Percentiles rank a stretch among this genome's conserved stretches.
Conservation (phyloP, 2,113 vertebrate species). For the Scomber japonicus region DNA sequence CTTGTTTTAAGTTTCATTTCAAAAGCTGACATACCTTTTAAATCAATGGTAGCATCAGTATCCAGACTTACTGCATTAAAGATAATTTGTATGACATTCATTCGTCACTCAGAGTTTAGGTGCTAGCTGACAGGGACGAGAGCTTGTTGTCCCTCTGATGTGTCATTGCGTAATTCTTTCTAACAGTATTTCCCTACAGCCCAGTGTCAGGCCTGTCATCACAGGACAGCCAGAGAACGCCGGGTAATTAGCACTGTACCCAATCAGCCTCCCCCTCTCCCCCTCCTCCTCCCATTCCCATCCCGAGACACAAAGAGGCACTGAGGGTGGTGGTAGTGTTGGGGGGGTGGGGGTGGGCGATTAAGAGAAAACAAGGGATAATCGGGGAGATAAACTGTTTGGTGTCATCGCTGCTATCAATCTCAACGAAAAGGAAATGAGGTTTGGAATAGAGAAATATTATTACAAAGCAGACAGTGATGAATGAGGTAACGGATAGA, state of each 20-base stretch:
- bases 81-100: neutral
- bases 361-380: conserved; percentile 89
- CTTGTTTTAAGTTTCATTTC: too few relatives aligned
- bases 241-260: conserved; percentile 83
- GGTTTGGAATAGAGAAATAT: conserved; percentile 88
- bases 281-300: conserved; percentile 42
- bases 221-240: conserved; percentile 59
- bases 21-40: neutral
- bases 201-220: conserved; percentile 69
- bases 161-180: conserved; percentile 65
- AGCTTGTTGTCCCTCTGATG: conserved; percentile 45
- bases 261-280: conserved; percentile 75
- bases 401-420: conserved; percentile 88
- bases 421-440: conserved; percentile 88
- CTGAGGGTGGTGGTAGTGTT: conserved; percentile 14
- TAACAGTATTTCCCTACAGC: conserved; percentile 73
- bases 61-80: neutral
- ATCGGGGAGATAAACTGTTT: conserved; percentile 89
- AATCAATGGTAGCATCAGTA: neutral
- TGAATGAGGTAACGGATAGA: conserved; percentile 80
- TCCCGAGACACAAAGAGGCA: conserved; percentile 76
- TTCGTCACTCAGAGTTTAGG: conserved; percentile 3
- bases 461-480: conserved; percentile 91
- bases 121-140: conserved; percentile 6
- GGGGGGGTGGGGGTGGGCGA: conserved; percentile 66